phyloP scores from a whole-genome alignment of 2,888 invertebrate genomes.

The Pseudococcus longispinus region DNA sequence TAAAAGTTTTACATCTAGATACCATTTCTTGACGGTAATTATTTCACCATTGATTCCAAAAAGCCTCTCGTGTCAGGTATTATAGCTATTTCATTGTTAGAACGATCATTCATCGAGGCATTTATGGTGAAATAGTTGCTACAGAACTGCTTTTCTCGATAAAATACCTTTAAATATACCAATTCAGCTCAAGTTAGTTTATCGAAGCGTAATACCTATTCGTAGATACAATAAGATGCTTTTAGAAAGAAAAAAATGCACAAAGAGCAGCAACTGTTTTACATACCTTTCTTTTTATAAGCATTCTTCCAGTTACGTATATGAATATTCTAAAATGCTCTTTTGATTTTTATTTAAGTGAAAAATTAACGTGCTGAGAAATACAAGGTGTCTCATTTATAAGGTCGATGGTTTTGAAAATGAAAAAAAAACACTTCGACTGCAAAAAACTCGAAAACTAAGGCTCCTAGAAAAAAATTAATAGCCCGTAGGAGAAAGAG shows the following conservation, averaged over 20 bases:
- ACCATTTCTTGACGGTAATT: neutral
- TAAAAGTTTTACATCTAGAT: neutral
- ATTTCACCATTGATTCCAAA: neutral
- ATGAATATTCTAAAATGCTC: neutral
- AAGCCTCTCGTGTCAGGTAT: neutral
- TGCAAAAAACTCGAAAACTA: too few species aligned
- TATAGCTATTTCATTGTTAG: neutral
- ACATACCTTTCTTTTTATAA: neutral
- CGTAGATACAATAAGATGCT: neutral
- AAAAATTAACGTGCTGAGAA: neutral
- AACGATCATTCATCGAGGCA: neutral
- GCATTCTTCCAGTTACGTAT: neutral
- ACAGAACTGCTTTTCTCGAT: neutral
- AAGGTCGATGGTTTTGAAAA: too few species aligned
- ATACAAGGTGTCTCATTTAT: too few species aligned
- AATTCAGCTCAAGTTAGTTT: neutral
- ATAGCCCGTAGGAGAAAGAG: too few species aligned
- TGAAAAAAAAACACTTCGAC: too few species aligned
- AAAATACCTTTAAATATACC: neutral
- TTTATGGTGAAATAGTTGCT: neutral
- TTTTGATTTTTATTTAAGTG: neutral
- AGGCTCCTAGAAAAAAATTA: too few species aligned
- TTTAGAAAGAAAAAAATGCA: neutral
- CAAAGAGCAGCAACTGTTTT: neutral
- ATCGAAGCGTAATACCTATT: slow-evolving; percentile 14